A percentile compares a stretch with the other conserved stretches of the same genome.
Conservation (phyloP, 2,888 invertebrate genomes). For the Timema cristinae region DNA sequence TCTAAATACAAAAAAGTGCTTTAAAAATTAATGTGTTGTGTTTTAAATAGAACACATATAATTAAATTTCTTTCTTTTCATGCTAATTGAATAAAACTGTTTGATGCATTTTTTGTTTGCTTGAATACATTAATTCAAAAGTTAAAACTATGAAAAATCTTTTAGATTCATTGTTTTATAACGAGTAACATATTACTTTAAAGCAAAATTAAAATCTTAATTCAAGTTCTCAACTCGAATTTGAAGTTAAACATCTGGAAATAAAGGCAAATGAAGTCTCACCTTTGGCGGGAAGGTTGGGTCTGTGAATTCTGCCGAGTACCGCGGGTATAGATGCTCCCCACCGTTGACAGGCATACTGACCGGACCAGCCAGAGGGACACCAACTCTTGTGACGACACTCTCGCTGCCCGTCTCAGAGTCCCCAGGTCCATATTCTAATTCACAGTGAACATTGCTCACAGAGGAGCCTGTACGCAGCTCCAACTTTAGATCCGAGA, state of each 20-base stretch:
- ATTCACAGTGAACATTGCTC: conserved; percentile 55
- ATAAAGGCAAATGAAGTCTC: conserved; percentile 43
- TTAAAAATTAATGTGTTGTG: no score
- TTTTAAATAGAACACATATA: no score
- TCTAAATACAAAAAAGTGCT: no score
- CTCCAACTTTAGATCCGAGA: conserved; percentile 87
- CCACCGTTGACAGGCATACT: conserved; percentile 48
- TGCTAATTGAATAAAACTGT: no score
- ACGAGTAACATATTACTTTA: no score
- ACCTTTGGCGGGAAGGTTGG: conserved; percentile 74
- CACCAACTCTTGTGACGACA: conserved; percentile 54
- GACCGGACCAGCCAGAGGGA: conserved; percentile 70
- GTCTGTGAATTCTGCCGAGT: conserved; percentile 68
- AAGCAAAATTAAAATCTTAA: no score
- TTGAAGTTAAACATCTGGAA: not conserved
- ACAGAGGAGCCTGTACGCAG: conserved; percentile 77
- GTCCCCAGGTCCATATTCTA: conserved; percentile 52
- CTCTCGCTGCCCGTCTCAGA: conserved; percentile 57
- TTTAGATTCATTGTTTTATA: no score
- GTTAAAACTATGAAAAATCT: no score
- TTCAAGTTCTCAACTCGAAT: no score
- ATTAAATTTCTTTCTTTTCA: no score
- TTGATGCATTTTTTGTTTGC: no score
- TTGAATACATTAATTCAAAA: no score
- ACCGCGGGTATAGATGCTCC: conserved; percentile 47